Base-by-base conservation (phyloP, 2,797 vertebrate species). In the Coranthus polyacanthus region DNA sequence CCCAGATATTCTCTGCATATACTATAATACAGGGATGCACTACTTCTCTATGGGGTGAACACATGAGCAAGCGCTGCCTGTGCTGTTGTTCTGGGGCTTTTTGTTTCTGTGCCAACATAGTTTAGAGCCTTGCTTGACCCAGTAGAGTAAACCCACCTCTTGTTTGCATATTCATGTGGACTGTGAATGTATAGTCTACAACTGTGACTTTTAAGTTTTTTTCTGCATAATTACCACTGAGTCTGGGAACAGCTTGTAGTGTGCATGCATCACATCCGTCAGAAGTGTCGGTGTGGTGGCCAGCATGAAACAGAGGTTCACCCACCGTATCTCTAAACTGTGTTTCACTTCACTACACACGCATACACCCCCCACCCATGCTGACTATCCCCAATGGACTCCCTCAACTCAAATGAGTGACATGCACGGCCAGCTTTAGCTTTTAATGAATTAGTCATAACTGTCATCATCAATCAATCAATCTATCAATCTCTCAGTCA, bases 401-500 rank as follows among this genome's bases (percentile, higher is more conserved):
- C 68, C 49, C 16, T 84, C 68, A 57, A 50, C 58, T 55, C 68
- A 71, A 81, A 78, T 91, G 86, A 92, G 67, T 82, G 88, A 85
- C 84, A 84, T 72, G 78, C 84, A 64, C 50, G 69, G 50, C 65
- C 79, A 72, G 72, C 78, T 84, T 82, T 51, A 59, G 69, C 68
- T 83, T 85, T 85, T 87, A 89, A 90, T 91, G 89, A 92, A 92
- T 91, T 90, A 89, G 88, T 91, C 90, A 92, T 88, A 81, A 79
- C 89, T 90, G 91, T 86, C 89, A 89, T 69, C 85, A 85, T 89
- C 89, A 90, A 88, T 94, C 90, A 92, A 89, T 93, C 92, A 84
- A 89, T 88, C 90, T 76, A 85, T 92, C 91, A 86, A 86, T 89
- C 83, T 70, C 60, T 79, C 82, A 64, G 83, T 90, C 82, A 80